phyloP scores from a whole-genome alignment of 2,113 vertebrate species.

The Corythornis vintsioides region DNA sequence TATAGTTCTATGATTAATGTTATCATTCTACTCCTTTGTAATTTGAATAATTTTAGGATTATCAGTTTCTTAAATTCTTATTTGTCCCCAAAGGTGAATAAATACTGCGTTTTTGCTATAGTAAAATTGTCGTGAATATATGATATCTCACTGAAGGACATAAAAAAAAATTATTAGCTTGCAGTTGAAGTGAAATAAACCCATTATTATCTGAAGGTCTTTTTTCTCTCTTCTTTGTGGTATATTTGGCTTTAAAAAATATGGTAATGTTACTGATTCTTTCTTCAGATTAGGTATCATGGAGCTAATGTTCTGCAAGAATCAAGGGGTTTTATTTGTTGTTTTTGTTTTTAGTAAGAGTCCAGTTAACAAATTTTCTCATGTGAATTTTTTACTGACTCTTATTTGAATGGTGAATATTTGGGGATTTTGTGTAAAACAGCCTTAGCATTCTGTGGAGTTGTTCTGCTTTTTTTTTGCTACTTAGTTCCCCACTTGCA shows the following conservation, averaged over 20 bases:
- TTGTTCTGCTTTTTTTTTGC: fast-evolving
- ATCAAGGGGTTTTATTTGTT: too few species aligned
- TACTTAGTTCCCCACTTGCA: not conserved
- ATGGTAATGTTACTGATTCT: not conserved
- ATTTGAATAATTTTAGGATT: not conserved
- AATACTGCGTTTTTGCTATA: not conserved
- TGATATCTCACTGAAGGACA: not conserved
- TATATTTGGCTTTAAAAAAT: not conserved
- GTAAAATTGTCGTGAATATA: not conserved
- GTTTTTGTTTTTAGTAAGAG: not conserved
- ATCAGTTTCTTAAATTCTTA: not conserved
- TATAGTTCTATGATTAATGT: not conserved
- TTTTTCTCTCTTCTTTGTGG: not conserved
- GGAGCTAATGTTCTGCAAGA: fast-evolving
- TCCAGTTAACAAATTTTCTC: not conserved
- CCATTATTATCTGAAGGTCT: fast-evolving
- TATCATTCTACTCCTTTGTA: not conserved
- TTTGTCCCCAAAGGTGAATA: not conserved
- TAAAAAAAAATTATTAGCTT: not conserved
- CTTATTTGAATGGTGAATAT: not conserved
- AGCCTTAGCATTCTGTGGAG: fast-evolving
- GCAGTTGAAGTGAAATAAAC: not conserved
- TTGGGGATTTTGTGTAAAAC: not conserved
- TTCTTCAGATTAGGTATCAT: not conserved
- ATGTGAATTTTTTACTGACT: not conserved